Evolutionary conservation across 2,113 vertebrate genomes (phyloP).

Genomic region (Perccottus glenii): DNA sequence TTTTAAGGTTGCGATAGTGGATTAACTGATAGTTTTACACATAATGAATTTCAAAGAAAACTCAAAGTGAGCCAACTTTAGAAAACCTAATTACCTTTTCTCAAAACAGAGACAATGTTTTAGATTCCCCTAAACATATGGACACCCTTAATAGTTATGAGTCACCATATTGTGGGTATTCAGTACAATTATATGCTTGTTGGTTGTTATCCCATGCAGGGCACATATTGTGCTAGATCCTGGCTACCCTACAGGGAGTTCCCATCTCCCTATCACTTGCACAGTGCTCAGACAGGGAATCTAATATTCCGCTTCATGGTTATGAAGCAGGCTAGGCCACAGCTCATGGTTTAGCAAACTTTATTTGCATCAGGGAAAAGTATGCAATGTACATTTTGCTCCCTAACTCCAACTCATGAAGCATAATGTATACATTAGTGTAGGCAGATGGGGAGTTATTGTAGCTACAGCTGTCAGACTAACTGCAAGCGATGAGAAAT

Average conservation of each 20-base stretch:
- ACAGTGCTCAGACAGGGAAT: constrained; percentile 51
- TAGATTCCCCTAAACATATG: no score
- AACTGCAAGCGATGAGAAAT: constrained; percentile 36
- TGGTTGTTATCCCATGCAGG: neutral
- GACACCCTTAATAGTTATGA: no score
- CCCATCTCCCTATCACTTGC: constrained; percentile 58
- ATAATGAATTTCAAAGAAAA: no score
- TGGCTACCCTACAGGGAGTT: constrained; percentile 44
- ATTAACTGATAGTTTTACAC: no score
- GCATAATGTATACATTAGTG: constrained; percentile 69
- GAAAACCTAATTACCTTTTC: no score
- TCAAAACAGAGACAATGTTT: no score
- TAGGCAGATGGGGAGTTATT: constrained; percentile 45
- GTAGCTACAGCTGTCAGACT: constrained; percentile 56
- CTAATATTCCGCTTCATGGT: constrained; percentile 71
- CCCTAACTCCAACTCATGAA: constrained; percentile 53
- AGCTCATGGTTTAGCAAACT: constrained; percentile 60
- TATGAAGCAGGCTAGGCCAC: constrained; percentile 55
- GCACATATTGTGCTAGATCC: constrained; percentile 23
- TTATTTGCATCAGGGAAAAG: constrained; percentile 72
- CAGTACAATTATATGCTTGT: neutral
- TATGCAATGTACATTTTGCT: constrained; percentile 63
- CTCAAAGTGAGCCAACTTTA: no score
- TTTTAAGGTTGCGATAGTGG: no score
- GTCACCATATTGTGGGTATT: neutral